phyloP scores from a whole-genome alignment of 2,113 vertebrate species.

The Corythornis cristatus region DNA sequence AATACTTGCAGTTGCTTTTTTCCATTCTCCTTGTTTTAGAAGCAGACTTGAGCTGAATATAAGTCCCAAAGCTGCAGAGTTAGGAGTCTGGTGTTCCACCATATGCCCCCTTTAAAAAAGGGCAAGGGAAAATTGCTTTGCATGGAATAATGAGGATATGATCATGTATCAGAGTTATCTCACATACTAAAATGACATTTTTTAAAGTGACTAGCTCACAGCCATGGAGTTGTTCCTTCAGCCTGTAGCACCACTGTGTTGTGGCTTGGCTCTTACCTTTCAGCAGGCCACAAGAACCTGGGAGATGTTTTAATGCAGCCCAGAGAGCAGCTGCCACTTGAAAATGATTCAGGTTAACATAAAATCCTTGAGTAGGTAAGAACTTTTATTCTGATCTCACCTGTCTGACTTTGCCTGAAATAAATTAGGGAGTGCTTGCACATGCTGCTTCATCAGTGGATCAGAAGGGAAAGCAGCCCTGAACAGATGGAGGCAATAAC shows the following conservation, averaged over 20 bases:
- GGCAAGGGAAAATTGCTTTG: not conserved
- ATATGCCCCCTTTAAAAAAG: not conserved
- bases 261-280: not conserved
- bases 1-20: not conserved
- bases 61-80: not conserved
- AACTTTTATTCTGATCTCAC: not conserved
- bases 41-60: not conserved
- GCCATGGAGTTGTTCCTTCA: not conserved
- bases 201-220: not conserved
- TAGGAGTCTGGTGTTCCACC: not conserved
- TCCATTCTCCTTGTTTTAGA: not conserved
- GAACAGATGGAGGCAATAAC: conserved; percentile 54
- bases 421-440: not conserved
- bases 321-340: not conserved
- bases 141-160: not conserved
- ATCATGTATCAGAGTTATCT: not conserved
- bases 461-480: not conserved
- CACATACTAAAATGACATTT: accelerated
- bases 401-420: conserved; percentile 17
- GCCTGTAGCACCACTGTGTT: not conserved
- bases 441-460: not conserved
- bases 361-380: conserved; percentile 1
- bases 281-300: not conserved
- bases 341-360: not conserved
- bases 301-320: not conserved